Conservation (phyloP, 2,888 invertebrate species). For the Macrophya alboannulata region DNA sequence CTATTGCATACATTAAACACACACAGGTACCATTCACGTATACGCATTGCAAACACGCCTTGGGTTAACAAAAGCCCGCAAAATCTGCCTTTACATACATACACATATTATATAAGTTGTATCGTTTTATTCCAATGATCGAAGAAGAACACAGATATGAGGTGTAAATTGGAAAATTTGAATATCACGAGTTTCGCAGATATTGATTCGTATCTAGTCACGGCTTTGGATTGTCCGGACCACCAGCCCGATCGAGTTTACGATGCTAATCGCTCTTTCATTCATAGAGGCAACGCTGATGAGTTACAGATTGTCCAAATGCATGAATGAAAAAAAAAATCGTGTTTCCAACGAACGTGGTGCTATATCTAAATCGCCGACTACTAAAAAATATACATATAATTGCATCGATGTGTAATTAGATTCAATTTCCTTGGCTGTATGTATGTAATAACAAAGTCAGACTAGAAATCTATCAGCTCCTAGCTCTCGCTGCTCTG, state of each 20-base stretch:
- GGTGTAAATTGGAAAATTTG: background rate
- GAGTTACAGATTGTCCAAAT: too few relatives aligned
- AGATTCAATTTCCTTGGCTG: too few relatives aligned
- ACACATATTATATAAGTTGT: too few relatives aligned
- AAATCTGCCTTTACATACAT: background rate
- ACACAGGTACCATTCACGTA: background rate
- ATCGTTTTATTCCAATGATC: too few relatives aligned
- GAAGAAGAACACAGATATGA: too few relatives aligned
- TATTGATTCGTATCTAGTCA: background rate
- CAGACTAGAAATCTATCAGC: too few relatives aligned
- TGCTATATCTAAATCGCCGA: too few relatives aligned
- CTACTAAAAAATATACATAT: too few relatives aligned
- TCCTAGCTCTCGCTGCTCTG: too few relatives aligned
- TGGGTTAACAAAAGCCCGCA: background rate
- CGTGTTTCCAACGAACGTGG: background rate
- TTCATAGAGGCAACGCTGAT: background rate
- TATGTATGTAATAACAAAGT: too few relatives aligned
- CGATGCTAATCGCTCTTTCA: background rate
- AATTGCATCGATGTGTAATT: too few relatives aligned
- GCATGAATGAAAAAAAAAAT: background rate
- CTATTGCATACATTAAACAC: conserved; percentile 8
- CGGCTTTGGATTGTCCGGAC: background rate
- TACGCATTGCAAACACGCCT: background rate
- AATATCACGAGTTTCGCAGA: background rate
- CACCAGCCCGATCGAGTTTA: background rate